Evolutionary conservation across 2,888 invertebrate species (phyloP).

Genomic region (Parnassius mnemosyne): DNA sequence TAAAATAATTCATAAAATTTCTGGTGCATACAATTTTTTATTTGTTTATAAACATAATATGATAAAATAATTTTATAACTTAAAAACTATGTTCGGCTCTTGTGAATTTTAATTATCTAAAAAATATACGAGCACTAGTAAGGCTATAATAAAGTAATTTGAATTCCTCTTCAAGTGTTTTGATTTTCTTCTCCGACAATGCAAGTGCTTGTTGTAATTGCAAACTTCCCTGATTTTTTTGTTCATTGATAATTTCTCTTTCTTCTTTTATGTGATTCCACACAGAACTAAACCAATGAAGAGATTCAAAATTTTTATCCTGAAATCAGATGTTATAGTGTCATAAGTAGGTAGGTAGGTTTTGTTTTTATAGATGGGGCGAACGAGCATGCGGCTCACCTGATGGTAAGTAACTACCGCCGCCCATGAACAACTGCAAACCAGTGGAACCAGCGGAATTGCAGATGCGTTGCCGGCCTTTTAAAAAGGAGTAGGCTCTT

Average conservation of each 20-base stretch:
- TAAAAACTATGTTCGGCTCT: too few species aligned
- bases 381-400: too few species aligned
- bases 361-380: too few species aligned
- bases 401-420: too few species aligned
- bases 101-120: slow-evolving; percentile 76
- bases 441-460: too few species aligned
- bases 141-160: slow-evolving; percentile 94
- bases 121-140: slow-evolving; percentile 97
- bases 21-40: too few species aligned
- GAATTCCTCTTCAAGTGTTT: slow-evolving; percentile 88
- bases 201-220: slow-evolving; percentile 96
- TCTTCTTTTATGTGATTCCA: slow-evolving; percentile 86
- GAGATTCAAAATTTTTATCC: slow-evolving; percentile 90
- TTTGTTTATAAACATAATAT: not conserved
- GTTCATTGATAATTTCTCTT: slow-evolving; percentile 74
- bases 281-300: slow-evolving; percentile 97
- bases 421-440: too few species aligned
- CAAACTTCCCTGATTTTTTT: slow-evolving; percentile 87
- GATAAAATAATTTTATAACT: slow-evolving; percentile 12
- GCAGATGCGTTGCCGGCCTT: too few species aligned
- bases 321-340: slow-evolving; percentile 31
- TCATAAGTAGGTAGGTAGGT: too few species aligned
- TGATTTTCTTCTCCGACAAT: slow-evolving; percentile 92
- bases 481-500: too few species aligned
- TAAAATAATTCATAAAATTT: too few species aligned